Conservation (phyloP, 2,113 vertebrate species). For the Esox niger region DNA sequence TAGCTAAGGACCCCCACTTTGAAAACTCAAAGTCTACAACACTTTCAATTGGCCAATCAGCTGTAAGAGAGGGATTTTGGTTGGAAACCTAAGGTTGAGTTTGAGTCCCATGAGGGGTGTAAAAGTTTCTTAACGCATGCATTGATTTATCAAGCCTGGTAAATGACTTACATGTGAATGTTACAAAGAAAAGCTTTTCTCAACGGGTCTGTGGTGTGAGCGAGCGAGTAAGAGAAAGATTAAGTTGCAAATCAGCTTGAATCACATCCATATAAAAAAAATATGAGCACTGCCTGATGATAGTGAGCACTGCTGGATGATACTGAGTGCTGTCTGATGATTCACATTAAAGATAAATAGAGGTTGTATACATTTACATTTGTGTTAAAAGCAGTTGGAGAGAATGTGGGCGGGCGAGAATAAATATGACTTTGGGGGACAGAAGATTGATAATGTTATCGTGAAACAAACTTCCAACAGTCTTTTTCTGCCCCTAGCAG, state of each 20-base stretch:
- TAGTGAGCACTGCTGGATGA: slow-evolving; percentile 37
- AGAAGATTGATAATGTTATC: neutral
- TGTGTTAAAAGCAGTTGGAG: no score
- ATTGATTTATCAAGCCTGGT: no score
- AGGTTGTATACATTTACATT: slow-evolving; percentile 21
- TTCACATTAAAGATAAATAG: slow-evolving; percentile 39
- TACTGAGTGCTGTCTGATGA: slow-evolving; percentile 42
- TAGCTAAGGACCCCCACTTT: neutral
- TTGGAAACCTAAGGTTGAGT: slow-evolving; percentile 25
- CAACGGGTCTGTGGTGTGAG: slow-evolving; percentile 50
- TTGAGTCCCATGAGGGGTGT: slow-evolving; percentile 15
- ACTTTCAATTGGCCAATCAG: no score
- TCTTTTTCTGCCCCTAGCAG: no score
- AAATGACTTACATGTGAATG: no score
- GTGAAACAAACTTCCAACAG: no score
- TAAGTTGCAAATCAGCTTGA: slow-evolving; percentile 61
- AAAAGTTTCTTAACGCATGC: no score
- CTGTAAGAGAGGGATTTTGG: slow-evolving; percentile 17
- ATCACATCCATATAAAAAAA: slow-evolving; percentile 54
- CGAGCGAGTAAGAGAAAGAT: slow-evolving; percentile 34
- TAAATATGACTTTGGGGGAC: slow-evolving; percentile 18
- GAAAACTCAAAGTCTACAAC: neutral
- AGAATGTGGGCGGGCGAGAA: slow-evolving; percentile 16
- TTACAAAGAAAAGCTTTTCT: no score
- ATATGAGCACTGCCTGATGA: slow-evolving; percentile 4